Conservation (phyloP, 1,140 invertebrate genomes). For the Cotesia typhae region DNA sequence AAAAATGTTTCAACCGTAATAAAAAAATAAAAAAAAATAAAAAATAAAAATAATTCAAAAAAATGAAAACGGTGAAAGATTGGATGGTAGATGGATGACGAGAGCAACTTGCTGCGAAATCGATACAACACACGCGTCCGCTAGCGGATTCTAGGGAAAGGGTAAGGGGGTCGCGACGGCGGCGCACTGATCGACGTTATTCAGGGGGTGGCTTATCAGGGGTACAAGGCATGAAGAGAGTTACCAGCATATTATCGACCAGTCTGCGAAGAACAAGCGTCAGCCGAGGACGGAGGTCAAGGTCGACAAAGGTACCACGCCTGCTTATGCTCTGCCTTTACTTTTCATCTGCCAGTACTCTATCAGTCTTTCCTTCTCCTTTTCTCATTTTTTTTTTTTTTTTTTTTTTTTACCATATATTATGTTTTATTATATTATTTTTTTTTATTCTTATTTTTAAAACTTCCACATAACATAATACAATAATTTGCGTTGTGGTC, state of each 20-base stretch:
- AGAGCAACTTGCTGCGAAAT: slow-evolving; percentile 37
- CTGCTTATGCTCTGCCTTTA: slow-evolving; percentile 44
- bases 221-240: slow-evolving; percentile 24
- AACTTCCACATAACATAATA: not conserved
- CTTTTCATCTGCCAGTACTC: slow-evolving; percentile 1
- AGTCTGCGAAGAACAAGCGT: slow-evolving; percentile 55
- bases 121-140: slow-evolving; percentile 41
- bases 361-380: not conserved
- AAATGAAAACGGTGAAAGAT: not conserved
- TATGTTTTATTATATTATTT: no score
- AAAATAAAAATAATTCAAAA: not conserved
- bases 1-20: slow-evolving; percentile 13
- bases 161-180: slow-evolving; percentile 29
- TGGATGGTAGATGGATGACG: slow-evolving; percentile 19
- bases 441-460: not conserved
- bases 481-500: no score
- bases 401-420: not conserved
- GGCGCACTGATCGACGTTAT: slow-evolving; percentile 34
- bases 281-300: slow-evolving; percentile 61
- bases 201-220: slow-evolving; percentile 32
- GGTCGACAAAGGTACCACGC: slow-evolving; percentile 61
- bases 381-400: slow-evolving; percentile 1
- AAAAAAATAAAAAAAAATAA: not conserved
- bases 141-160: slow-evolving; percentile 25
- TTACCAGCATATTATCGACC: slow-evolving; percentile 54